Conservation (phyloP, 53 echinoderm and acorn worm genomes). For the Zoroaster sp. region DNA sequence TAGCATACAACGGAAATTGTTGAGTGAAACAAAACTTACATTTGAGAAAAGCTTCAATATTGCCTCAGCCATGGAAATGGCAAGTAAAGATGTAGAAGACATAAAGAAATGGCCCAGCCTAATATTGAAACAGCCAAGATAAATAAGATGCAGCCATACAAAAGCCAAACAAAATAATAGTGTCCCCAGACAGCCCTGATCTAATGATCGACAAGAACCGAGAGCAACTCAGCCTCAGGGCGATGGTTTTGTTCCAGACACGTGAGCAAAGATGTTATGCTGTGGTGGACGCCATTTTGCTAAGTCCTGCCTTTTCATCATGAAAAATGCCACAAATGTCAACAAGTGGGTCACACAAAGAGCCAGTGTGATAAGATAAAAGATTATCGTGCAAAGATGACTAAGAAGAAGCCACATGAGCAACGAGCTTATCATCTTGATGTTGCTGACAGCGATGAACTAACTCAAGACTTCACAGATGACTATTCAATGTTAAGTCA, state of each 20-base stretch:
- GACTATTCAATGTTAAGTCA: slow-evolving; percentile 28
- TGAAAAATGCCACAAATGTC: slow-evolving; percentile 58
- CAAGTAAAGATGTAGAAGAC: neutral
- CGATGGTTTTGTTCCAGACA: too few species aligned
- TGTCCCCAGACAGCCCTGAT: neutral
- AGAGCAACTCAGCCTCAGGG: too few species aligned
- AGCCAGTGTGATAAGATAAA: slow-evolving; percentile 62
- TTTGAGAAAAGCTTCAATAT: slow-evolving; percentile 1
- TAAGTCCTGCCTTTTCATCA: neutral
- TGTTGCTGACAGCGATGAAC: slow-evolving; percentile 9
- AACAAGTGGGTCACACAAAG: slow-evolving; percentile 47
- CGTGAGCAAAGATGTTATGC: neutral
- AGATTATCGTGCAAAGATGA: neutral
- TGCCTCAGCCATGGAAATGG: slow-evolving; percentile 11
- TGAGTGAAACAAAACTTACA: neutral
- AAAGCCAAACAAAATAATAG: neutral
- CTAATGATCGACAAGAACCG: too few species aligned
- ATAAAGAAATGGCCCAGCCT: neutral
- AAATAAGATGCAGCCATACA: neutral
- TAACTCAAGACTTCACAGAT: neutral
- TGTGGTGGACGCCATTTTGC: neutral
- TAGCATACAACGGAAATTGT: neutral
- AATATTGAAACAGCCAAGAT: neutral
- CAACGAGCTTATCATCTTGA: slow-evolving; percentile 10
- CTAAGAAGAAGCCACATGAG: neutral